A percentile compares a stretch with the other conserved stretches of the same genome.
phyloP scores from a whole-genome alignment of 2,797 vertebrate species.

The Cuniculus paca region DNA sequence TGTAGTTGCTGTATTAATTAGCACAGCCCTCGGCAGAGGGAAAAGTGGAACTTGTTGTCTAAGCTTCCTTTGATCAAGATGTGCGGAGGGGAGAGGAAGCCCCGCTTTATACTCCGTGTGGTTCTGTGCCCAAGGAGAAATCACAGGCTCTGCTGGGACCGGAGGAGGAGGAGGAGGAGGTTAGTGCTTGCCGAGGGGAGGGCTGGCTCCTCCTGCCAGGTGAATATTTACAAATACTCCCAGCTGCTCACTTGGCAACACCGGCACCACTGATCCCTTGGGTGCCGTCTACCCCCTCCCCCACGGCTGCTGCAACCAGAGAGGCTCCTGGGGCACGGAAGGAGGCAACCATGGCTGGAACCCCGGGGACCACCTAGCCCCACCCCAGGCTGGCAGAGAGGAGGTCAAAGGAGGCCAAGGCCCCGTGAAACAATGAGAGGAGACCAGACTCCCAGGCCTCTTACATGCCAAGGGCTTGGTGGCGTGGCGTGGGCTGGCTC shows the following conservation, averaged over 20 bases:
- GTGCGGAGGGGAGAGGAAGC: not conserved
- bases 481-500: not conserved
- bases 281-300: not conserved
- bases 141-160: not conserved
- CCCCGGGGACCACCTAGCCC: not conserved
- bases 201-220: constrained; percentile 25
- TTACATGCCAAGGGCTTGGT: constrained; percentile 22
- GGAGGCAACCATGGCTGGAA: not conserved
- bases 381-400: not conserved
- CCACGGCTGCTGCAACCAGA: not conserved
- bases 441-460: not conserved
- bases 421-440: constrained; percentile 42
- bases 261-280: constrained; percentile 29
- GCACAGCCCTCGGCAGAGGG: not conserved
- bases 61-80: not conserved
- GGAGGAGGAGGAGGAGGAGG: not conserved
- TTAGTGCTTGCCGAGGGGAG: not conserved
- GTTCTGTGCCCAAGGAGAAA: not conserved
- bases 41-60: not conserved
- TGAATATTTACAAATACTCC: constrained; percentile 73
- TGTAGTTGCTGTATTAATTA: not conserved
- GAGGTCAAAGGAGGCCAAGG: constrained; percentile 52
- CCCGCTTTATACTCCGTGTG: not conserved
- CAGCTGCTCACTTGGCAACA: constrained; percentile 71
- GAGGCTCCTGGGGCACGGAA: constrained; percentile 28